These are phyloP conservation scores for Telmatherina bonti DNA, from an alignment of 2,797 vertebrate genomes.

Conservation along the genomic window DNA sequence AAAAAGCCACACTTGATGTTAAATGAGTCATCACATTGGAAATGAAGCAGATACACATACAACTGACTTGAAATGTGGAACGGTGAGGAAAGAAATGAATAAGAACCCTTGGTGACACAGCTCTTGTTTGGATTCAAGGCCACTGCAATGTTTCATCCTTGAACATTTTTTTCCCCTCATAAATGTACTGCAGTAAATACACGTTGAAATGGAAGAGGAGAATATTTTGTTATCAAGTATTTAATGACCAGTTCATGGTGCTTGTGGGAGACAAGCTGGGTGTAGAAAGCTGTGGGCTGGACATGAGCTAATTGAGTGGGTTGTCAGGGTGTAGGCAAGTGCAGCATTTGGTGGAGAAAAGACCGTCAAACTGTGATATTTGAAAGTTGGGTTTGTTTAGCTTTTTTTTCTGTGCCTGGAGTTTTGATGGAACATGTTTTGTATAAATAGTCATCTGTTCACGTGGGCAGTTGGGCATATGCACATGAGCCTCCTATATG, in stretches of 20 bases:
- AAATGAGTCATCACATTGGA: constrained; percentile 45
- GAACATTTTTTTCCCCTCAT: constrained; percentile 2
- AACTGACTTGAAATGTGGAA: constrained; percentile 42
- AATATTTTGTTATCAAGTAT: constrained; percentile 47
- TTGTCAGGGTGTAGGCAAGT: constrained; percentile 64
- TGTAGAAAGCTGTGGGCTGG: constrained; percentile 60
- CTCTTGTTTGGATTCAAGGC: constrained; percentile 32
- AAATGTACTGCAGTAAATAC: constrained; percentile 25
- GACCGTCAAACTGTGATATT: constrained; percentile 70
- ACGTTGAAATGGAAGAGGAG: constrained; percentile 42
- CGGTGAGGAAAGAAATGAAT: constrained; percentile 2
- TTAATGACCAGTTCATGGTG: constrained; percentile 38
- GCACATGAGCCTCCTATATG: constrained; percentile 42
- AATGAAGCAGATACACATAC: constrained; percentile 30
- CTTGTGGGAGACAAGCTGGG: constrained; percentile 61
- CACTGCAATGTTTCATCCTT: constrained; percentile 27
- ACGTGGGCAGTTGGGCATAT: constrained; percentile 53
- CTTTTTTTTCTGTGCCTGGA: constrained; percentile 29
- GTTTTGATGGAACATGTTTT: constrained; percentile 31
- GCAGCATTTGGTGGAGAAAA: constrained; percentile 70
- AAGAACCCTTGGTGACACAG: constrained; percentile 18
- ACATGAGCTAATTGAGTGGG: constrained; percentile 65
- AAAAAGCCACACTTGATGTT: constrained; percentile 30
- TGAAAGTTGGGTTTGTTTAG: constrained; percentile 55
- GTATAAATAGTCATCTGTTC: constrained; percentile 41